phyloP scores from a whole-genome alignment of 2,797 vertebrate genomes.

The Notoglanidium macrostoma region DNA sequence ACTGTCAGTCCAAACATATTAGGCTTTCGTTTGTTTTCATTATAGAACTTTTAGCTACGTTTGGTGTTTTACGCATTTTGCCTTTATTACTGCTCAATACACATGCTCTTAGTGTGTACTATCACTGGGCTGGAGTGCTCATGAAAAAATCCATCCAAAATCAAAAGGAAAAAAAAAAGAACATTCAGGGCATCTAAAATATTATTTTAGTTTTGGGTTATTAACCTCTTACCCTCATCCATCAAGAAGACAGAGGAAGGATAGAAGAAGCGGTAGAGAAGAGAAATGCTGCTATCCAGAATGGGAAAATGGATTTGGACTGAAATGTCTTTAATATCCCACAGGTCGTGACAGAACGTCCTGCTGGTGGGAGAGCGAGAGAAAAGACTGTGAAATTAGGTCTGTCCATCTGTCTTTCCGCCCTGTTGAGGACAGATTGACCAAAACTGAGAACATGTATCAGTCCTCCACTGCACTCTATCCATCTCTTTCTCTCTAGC shows the following conservation, averaged over 20 bases:
- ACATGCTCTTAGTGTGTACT: background rate
- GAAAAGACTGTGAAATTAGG: conserved; percentile 30
- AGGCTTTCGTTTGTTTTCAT: background rate
- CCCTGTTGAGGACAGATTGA: conserved; percentile 35
- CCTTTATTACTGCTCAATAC: background rate
- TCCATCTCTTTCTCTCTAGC: background rate
- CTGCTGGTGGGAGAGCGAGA: conserved; percentile 26
- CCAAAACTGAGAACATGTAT: conserved; percentile 25
- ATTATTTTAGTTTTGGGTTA: conserved; percentile 36
- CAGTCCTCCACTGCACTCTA: conserved; percentile 19
- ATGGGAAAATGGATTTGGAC: conserved; percentile 36
- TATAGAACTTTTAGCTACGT: background rate
- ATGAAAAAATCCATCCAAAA: background rate
- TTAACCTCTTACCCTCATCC: conserved; percentile 26
- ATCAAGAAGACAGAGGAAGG: conserved; percentile 4
- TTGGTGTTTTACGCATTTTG: background rate
- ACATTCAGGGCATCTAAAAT: conserved; percentile 14
- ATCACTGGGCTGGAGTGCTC: background rate
- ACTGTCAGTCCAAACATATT: conserved; percentile 7
- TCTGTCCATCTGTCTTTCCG: conserved; percentile 39
- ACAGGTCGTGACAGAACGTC: conserved; percentile 46
- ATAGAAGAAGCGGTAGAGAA: conserved; percentile 57
- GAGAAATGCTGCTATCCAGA: conserved; percentile 32
- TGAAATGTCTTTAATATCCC: conserved; percentile 45
- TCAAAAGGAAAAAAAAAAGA: conserved; percentile 3